Evolutionary conservation across 2,888 invertebrate species (phyloP).

Genomic region (Anarsia innoxiella): DNA sequence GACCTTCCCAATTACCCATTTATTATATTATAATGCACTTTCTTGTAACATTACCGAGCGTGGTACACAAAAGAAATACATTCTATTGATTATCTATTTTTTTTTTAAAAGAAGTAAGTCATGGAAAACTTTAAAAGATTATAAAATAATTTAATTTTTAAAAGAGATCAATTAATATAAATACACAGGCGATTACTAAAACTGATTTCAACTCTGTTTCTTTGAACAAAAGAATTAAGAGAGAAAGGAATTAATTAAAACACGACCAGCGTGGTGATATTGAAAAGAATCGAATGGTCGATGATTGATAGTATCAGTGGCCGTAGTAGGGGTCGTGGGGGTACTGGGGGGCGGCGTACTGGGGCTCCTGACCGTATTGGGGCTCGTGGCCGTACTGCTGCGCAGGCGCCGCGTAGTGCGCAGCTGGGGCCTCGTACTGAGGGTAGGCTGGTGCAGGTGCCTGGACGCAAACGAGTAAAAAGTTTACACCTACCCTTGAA

Average conservation of each 20-base stretch:
- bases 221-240: conserved; percentile 29
- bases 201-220: conserved; percentile 21
- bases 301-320: conserved; percentile 27
- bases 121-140: too few relatives aligned
- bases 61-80: conserved; percentile 16
- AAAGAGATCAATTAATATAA: background rate
- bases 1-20: conserved; percentile 72
- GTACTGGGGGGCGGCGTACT: conserved; percentile 26
- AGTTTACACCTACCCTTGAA: too few relatives aligned
- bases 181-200: background rate
- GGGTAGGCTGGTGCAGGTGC: conserved; percentile 12
- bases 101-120: background rate
- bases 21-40: conserved; percentile 72
- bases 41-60: conserved; percentile 53
- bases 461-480: background rate
- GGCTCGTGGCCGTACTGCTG: conserved; percentile 14
- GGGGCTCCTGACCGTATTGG: conserved; percentile 17
- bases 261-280: conserved; percentile 17
- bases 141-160: background rate
- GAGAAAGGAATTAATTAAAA: conserved; percentile 15
- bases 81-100: background rate
- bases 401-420: conserved; percentile 14
- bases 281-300: background rate
- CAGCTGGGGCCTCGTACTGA: conserved; percentile 1
- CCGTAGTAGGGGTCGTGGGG: conserved; percentile 58